Evolutionary conservation across 2,113 vertebrate genomes (phyloP).

Genomic region (Collichthys lucidus): DNA sequence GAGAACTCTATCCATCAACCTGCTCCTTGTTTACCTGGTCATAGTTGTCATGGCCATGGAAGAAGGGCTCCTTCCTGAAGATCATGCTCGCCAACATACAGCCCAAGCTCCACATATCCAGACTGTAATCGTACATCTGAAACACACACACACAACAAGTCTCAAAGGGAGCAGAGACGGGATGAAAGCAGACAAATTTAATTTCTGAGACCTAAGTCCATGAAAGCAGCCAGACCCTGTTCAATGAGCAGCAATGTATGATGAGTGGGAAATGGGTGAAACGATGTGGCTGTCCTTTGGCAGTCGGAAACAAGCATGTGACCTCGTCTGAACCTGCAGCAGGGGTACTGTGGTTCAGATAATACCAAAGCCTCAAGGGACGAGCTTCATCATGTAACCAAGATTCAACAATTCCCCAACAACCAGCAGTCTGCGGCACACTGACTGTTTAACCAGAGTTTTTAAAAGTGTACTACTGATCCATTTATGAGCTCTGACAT

Average conservation of each 20-base stretch:
- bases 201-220: background rate
- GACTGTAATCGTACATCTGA: slow-evolving; percentile 88
- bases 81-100: slow-evolving; percentile 89
- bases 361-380: background rate
- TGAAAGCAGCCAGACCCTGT: background rate
- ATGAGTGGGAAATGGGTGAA: background rate
- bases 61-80: slow-evolving; percentile 88
- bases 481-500: too few species aligned
- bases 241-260: background rate
- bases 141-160: slow-evolving; percentile 18
- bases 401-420: background rate
- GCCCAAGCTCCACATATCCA: slow-evolving; percentile 88
- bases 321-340: background rate
- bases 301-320: background rate
- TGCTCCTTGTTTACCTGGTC: slow-evolving; percentile 77
- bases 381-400: background rate
- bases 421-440: background rate
- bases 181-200: background rate
- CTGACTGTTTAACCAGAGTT: background rate
- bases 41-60: slow-evolving; percentile 87
- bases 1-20: background rate
- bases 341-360: background rate
- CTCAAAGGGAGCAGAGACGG: background rate
- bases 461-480: background rate
- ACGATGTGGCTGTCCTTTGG: background rate